A percentile compares a stretch with the other conserved stretches of the same genome.
Conservation (phyloP, 2,888 invertebrate genomes). For the Microctonus brassicae region DNA sequence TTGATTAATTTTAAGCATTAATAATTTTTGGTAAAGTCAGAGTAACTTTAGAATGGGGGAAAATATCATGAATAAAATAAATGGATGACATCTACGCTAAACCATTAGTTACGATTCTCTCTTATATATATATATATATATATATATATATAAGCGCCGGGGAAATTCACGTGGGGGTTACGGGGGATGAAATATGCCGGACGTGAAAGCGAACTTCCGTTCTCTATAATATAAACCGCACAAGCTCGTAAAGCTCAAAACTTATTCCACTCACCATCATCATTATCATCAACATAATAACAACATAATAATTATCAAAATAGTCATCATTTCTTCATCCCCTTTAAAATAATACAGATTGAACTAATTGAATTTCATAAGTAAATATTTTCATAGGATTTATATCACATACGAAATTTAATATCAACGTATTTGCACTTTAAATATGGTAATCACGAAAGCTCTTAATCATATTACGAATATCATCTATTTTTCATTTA, state of each 20-base stretch:
- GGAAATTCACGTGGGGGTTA: background rate
- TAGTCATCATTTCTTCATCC: background rate
- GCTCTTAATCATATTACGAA: background rate
- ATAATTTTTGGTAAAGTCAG: background rate
- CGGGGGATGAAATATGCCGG: slow-evolving; percentile 17
- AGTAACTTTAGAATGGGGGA: background rate
- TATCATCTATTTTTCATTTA: background rate
- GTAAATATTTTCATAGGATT: background rate
- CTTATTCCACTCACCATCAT: slow-evolving; percentile 8
- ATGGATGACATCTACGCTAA: slow-evolving; percentile 1
- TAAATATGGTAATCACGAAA: background rate
- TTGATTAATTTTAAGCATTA: background rate
- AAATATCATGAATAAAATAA: slow-evolving; percentile 4
- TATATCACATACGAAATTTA: no score
- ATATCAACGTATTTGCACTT: no score
- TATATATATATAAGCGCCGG: background rate
- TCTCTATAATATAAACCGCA: background rate
- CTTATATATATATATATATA: slow-evolving; percentile 11
- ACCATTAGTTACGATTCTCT: slow-evolving; percentile 22
- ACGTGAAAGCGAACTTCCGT: slow-evolving; percentile 21
- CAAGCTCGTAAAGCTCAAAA: slow-evolving; percentile 5
- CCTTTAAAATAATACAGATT: background rate
- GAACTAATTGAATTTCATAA: background rate
- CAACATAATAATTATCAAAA: no score
- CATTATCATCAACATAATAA: background rate